phyloP scores from a whole-genome alignment of 2,797 vertebrate genomes.

The Petrocephalus sullivani region DNA sequence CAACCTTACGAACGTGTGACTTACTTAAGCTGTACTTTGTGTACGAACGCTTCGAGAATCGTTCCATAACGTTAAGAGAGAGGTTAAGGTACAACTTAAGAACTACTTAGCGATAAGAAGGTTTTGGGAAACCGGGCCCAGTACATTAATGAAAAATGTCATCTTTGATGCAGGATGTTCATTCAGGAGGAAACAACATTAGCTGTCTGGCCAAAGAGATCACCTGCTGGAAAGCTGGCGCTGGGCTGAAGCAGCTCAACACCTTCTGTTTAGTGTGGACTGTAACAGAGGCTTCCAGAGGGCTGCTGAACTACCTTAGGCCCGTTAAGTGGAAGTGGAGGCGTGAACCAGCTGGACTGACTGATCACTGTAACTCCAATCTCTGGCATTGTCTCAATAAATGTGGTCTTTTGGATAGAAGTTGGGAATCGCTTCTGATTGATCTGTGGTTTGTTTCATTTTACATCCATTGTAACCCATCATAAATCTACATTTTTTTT shows the following conservation, averaged over 20 bases:
- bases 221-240: background rate
- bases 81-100: too few species aligned
- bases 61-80: too few species aligned
- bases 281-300: background rate
- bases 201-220: background rate
- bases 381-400: background rate
- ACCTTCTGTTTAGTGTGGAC: background rate
- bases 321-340: background rate
- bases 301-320: background rate
- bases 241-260: background rate
- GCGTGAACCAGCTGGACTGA: background rate
- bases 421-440: background rate
- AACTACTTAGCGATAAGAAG: too few species aligned
- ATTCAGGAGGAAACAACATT: constrained; percentile 8
- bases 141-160: background rate
- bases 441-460: background rate
- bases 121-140: too few species aligned
- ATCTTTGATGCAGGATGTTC: background rate
- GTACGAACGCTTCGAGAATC: too few species aligned
- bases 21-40: too few species aligned
- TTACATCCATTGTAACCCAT: background rate
- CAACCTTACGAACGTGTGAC: too few species aligned
- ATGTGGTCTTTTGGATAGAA: background rate
- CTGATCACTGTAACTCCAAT: background rate
- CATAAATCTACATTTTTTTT: background rate